These are phyloP conservation scores for Cladopsammia gracilis DNA, from an alignment of 64 coral and sea anemone species.

Conservation along the genomic window DNA sequence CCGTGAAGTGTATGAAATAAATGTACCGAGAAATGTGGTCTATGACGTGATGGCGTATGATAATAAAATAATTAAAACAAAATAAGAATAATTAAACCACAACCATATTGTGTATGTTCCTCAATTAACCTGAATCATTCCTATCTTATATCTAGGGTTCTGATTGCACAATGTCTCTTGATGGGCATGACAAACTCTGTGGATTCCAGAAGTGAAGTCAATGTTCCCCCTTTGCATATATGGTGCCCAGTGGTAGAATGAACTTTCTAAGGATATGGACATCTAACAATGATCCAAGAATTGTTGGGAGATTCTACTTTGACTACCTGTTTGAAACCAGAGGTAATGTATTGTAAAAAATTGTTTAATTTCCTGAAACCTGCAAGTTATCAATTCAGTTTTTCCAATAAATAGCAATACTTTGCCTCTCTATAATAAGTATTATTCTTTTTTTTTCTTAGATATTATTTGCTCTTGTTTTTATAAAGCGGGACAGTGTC, in stretches of 20 bases:
- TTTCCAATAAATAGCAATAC: no score
- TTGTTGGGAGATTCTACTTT: not conserved
- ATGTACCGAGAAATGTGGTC: slow-evolving; percentile 18
- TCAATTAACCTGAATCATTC: not conserved
- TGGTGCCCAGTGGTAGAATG: not conserved
- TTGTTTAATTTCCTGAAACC: not conserved
- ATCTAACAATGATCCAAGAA: not conserved
- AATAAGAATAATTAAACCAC: no score
- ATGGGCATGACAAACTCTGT: not conserved
- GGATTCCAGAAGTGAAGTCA: not conserved
- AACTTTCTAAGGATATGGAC: not conserved
- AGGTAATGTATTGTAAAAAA: not conserved
- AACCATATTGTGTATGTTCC: no score
- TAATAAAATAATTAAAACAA: no score
- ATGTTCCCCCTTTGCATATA: not conserved
- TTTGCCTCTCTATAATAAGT: no score
- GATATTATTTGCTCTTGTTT: no score
- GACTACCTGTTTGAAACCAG: not conserved
- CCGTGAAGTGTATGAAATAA: slow-evolving; percentile 1
- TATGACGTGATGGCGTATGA: slow-evolving; percentile 19
- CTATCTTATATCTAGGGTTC: not conserved
- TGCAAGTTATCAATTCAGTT: not conserved
- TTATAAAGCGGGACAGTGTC: no score
- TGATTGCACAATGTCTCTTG: not conserved
- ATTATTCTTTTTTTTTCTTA: no score